Evolutionary conservation across 2,888 invertebrate genomes (phyloP).

Genomic region (Lamellibrachia satsuma): DNA sequence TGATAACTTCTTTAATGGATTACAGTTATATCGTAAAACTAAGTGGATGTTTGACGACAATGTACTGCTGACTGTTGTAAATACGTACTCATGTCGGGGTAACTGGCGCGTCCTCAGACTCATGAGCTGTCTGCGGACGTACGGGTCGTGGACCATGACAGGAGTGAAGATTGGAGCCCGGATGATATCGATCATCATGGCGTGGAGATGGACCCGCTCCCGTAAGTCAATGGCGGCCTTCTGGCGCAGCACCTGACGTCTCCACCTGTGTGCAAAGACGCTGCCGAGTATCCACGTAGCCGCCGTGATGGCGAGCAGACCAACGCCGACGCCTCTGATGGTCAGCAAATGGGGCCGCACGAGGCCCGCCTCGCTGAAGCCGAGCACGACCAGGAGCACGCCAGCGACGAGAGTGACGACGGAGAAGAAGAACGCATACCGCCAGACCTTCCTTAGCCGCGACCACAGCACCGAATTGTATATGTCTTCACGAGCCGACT

Average conservation of each 20-base stretch:
- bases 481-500: neutral
- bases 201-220: neutral
- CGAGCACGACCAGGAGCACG: neutral
- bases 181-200: conserved; percentile 17
- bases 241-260: neutral
- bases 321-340: neutral
- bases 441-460: neutral
- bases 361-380: neutral
- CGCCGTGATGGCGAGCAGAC: neutral
- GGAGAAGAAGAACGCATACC: neutral
- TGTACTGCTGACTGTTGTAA: neutral
- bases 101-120: neutral
- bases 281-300: neutral
- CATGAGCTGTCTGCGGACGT: neutral
- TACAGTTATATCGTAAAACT: neutral
- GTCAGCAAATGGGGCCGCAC: neutral
- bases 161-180: neutral
- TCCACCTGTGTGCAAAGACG: neutral
- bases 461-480: neutral
- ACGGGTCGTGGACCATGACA: neutral
- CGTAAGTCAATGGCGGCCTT: neutral
- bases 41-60: neutral
- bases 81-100: neutral
- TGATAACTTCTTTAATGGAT: neutral
- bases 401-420: neutral